A percentile compares a stretch with the other conserved stretches of the same genome.
Evolutionary conservation across 1,140 invertebrate species (phyloP).

Genomic region (Caenorhabditis briggsae): DNA sequence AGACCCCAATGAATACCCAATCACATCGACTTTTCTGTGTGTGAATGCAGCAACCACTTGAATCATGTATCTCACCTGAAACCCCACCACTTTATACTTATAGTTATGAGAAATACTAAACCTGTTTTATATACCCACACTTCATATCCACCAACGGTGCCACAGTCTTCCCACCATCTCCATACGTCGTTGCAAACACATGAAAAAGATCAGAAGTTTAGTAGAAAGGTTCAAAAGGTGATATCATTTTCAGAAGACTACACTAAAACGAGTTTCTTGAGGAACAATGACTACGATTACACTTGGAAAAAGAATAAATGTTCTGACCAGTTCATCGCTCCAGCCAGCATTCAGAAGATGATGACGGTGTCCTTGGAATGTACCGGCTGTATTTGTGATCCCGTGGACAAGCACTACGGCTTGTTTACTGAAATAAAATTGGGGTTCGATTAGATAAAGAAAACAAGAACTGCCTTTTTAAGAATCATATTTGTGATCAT

Average conservation of each 20-base stretch:
- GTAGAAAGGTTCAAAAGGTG: neutral
- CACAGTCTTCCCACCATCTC: constrained; percentile 74
- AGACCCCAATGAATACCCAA: constrained; percentile 77
- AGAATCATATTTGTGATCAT: neutral
- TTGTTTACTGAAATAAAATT: constrained; percentile 69
- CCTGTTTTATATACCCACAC: constrained; percentile 75
- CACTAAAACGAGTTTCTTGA: constrained; percentile 1
- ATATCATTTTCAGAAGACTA: neutral
- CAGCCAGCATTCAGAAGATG: constrained; percentile 73
- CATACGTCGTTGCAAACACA: constrained; percentile 76
- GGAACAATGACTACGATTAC: constrained; percentile 8
- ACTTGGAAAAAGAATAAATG: neutral
- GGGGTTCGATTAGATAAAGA: neutral
- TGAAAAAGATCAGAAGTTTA: constrained; percentile 57
- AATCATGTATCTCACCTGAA: constrained; percentile 74
- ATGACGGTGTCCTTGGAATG: constrained; percentile 69
- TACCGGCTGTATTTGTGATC: constrained; percentile 74
- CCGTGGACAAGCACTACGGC: constrained; percentile 76
- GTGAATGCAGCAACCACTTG: constrained; percentile 75
- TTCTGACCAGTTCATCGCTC: constrained; percentile 62
- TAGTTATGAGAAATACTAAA: neutral
- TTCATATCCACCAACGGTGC: constrained; percentile 76
- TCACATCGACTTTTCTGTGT: constrained; percentile 72
- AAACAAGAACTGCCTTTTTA: neutral
- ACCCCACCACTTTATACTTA: neutral